Conservation (phyloP, 2,113 vertebrate genomes). For the Caranx ignobilis region DNA sequence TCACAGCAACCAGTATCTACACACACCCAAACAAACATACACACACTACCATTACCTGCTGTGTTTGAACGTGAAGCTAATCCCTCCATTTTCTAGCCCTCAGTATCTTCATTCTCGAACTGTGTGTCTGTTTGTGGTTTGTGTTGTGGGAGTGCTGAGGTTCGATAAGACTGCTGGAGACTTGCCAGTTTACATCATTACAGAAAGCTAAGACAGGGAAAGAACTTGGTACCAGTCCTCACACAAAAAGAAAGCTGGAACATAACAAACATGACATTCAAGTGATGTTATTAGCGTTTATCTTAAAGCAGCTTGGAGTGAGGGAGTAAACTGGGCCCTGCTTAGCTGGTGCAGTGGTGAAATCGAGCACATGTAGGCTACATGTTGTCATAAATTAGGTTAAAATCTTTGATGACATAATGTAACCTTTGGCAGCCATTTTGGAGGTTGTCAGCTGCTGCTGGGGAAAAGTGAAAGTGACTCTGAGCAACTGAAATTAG, state of each 20-base stretch:
- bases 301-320: not conserved
- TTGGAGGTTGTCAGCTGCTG: not conserved
- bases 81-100: not conserved
- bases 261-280: not conserved
- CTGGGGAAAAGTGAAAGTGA: not conserved
- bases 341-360: not conserved
- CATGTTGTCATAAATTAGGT: not conserved
- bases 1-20: conserved; percentile 46
- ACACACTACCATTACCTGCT: conserved; percentile 1
- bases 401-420: not conserved
- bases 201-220: no score
- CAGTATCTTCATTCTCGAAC: not conserved
- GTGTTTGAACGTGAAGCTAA: conserved; percentile 14
- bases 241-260: not conserved
- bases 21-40: conserved; percentile 35
- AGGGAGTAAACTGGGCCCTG: not conserved
- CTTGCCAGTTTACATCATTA: conserved; percentile 11
- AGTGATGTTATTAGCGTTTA: not conserved
- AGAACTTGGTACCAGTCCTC: not conserved
- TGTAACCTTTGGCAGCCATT: not conserved
- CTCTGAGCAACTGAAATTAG: fast-evolving
- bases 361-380: not conserved
- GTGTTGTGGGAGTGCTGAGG: conserved; percentile 20
- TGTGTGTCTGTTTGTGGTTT: conserved; percentile 15
- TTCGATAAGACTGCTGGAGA: conserved; percentile 1